Evolutionary conservation across 2,888 invertebrate species (phyloP).

Genomic region (Pristionchus exspectatus): DNA sequence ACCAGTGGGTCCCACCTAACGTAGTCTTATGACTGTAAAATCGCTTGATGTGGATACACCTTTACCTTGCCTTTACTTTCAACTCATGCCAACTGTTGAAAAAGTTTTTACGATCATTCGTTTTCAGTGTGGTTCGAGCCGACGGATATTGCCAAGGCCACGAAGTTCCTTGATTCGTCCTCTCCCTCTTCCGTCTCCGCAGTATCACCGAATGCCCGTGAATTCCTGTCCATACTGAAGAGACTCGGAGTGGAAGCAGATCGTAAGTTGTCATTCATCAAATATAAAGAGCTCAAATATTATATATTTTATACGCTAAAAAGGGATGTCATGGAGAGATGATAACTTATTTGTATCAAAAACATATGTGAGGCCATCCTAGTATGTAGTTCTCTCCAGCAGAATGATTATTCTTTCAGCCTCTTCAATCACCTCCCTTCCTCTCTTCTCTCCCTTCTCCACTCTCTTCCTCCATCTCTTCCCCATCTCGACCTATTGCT

Average conservation of each 20-base stretch:
- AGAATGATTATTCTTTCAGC: not conserved
- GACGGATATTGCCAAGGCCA: slow-evolving; percentile 80
- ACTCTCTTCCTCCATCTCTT: not conserved
- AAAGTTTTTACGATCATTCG: not conserved
- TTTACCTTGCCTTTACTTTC: too few species aligned
- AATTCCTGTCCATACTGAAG: slow-evolving; percentile 54
- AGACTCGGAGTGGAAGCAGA: not conserved
- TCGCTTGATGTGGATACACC: too few species aligned
- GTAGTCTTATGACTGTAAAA: too few species aligned
- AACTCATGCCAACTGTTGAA: too few species aligned
- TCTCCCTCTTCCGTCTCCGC: slow-evolving; percentile 42
- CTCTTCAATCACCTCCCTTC: not conserved
- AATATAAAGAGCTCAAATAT: not conserved
- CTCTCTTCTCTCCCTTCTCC: not conserved
- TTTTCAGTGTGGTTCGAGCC: slow-evolving; percentile 81
- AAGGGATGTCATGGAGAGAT: too few species aligned
- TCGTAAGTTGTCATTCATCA: slow-evolving; percentile 1
- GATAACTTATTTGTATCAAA: too few species aligned
- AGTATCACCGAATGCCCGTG: slow-evolving; percentile 58
- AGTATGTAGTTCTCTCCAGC: too few species aligned
- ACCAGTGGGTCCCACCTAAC: too few species aligned
- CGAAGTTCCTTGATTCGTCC: slow-evolving; percentile 77
- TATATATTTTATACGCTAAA: too few species aligned
- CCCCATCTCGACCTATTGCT: slow-evolving; percentile 26
- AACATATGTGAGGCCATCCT: too few species aligned